Conservation (phyloP, 1,140 invertebrate genomes). For the Meloidogyne hapla region DNA sequence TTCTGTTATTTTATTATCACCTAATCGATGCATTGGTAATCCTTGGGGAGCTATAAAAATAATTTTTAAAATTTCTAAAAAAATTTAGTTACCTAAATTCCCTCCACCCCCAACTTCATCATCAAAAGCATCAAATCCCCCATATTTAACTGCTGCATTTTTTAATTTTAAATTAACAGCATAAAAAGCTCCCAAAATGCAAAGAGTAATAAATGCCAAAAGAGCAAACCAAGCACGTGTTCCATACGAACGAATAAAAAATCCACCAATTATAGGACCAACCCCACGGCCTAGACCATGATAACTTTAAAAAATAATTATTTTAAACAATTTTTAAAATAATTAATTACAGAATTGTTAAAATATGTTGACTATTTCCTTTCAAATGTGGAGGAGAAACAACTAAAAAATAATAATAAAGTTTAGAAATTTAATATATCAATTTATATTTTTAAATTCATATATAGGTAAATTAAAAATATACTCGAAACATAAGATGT, state of each 20-base stretch:
- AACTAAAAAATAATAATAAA: conserved; percentile 13
- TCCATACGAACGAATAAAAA: conserved; percentile 42
- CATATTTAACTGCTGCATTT: conserved; percentile 48
- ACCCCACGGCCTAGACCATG: conserved; percentile 48
- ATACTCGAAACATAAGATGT: conserved; percentile 50
- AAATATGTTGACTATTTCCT: conserved; percentile 44
- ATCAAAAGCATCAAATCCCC: conserved; percentile 40
- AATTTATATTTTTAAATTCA: too few relatives aligned
- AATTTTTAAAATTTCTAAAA: neutral
- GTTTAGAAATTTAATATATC: neutral
- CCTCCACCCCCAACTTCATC: conserved; percentile 41
- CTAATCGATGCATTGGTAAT: conserved; percentile 42
- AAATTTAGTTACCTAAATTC: conserved; percentile 24
- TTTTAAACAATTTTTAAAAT: neutral
- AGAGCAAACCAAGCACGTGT: conserved; percentile 43
- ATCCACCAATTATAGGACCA: conserved; percentile 50
- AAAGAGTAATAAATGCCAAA: conserved; percentile 40
- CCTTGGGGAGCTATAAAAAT: conserved; percentile 47
- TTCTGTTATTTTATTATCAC: conserved; percentile 47
- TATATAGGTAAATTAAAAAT: neutral
- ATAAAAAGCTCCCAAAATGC: conserved; percentile 44
- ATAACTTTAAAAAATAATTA: conserved; percentile 1
- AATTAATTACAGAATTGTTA: conserved; percentile 34
- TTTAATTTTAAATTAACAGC: conserved; percentile 45
- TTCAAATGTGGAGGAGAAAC: conserved; percentile 49